Evolutionary conservation across 1,140 invertebrate species (phyloP), one percentile per base, ranked within the genome.

Genomic region (Cydia splendana): DNA sequence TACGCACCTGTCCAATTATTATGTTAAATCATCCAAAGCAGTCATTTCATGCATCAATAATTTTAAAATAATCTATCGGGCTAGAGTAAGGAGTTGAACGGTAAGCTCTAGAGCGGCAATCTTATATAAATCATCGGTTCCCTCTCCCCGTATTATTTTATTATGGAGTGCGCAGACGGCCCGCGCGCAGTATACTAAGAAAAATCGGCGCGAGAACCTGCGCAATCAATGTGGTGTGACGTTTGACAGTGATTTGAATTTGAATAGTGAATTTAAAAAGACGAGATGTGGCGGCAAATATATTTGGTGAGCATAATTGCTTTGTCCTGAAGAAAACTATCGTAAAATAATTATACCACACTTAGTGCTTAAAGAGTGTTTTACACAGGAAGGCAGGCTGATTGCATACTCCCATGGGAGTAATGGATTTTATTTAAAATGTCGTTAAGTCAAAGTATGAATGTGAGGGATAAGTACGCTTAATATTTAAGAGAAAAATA

Each of bases 101-200:
- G 77, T 48, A 81, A 81, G 81, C 12, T 87, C 78, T 78, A 79
- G 84, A 82, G 85, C 83, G 86, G 78, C 80, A 78, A 85, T 87
- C 85, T 84, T 83, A 85, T 89, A 91, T 91, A 91, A 88, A 90
- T 84, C 79, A 81, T 84, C 79, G 81, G 80, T 78, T 83, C 82
- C 82, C 78, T 83, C 81, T 82, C 81, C 81, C 79, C 79, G 80
- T 80, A 76, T 85, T 85, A 78, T 83, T 88, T 87, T 90, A 88
- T 82, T 84, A 81, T 81, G 81, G 79, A 80, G 76, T 80, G 80
- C 73, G 78, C 74, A 81, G 78, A 78, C 79, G 81, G 81, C 78
- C 82, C 81, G 77, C 78, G 75, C 83, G 82, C 84, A 86, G 79
- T 84, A 45, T 74, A 78, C 77, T 78, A 73, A 78, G 80, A 77